These are phyloP conservation scores for Chinchilla lanigera DNA, from an alignment of 2,113 vertebrate species.

Conservation along the genomic window DNA sequence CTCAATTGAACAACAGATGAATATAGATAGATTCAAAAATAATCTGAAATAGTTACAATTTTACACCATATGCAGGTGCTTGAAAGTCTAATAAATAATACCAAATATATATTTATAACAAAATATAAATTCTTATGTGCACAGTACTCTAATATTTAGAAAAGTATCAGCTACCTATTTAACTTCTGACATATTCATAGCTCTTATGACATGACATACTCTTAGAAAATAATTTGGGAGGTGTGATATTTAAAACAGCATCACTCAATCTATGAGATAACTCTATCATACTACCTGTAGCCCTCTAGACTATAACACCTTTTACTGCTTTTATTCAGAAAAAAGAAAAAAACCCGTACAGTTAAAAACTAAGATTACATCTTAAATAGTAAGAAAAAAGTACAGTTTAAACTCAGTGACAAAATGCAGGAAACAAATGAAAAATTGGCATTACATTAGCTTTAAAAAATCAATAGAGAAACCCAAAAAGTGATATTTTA, in stretches of 20 bases:
- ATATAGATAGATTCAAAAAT: not conserved
- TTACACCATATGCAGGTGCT: not conserved
- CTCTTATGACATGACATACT: not conserved
- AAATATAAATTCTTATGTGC: not conserved
- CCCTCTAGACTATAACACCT: not conserved
- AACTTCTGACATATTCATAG: not conserved
- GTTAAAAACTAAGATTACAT: not conserved
- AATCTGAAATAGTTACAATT: not conserved
- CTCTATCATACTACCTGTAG: not conserved
- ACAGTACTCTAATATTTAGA: not conserved
- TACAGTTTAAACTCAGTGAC: not conserved
- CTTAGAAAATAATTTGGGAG: not conserved
- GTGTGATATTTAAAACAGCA: not conserved
- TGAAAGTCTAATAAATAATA: not conserved
- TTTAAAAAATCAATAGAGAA: not conserved
- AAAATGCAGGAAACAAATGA: not conserved
- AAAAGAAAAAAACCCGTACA: not conserved
- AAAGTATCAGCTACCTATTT: not conserved
- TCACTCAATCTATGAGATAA: not conserved
- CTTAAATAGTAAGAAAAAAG: not conserved
- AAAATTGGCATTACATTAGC: not conserved
- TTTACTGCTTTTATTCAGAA: not conserved
- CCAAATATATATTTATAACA: not conserved
- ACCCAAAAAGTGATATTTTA: not conserved
- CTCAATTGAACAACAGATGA: not conserved